phyloP scores from a whole-genome alignment of 2,888 invertebrate genomes.

The Eretmocerus hayati region DNA sequence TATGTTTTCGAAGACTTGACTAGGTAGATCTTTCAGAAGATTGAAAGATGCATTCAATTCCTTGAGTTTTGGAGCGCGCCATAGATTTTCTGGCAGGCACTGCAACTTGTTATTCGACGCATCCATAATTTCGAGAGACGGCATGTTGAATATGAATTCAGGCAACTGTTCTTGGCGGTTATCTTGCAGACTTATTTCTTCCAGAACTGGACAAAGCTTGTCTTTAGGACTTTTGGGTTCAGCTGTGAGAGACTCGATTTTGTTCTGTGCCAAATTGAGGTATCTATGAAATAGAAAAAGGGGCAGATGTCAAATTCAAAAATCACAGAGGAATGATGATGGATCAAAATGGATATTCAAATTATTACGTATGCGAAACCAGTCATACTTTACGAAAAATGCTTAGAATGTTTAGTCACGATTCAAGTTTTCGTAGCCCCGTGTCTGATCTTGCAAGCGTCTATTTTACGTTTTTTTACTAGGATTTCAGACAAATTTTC shows the following conservation, averaged over 20 bases:
- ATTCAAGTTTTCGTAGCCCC: too few species aligned
- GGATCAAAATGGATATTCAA: too few species aligned
- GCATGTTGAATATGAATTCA: conserved; percentile 72
- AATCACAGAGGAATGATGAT: too few species aligned
- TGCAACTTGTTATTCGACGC: conserved; percentile 92
- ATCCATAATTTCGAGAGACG: conserved; percentile 73
- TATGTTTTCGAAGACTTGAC: conserved; percentile 39
- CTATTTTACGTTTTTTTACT: too few species aligned
- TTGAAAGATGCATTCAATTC: conserved; percentile 89
- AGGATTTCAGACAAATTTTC: not conserved
- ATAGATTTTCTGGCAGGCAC: conserved; percentile 73
- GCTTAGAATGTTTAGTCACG: not conserved
- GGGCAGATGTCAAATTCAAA: too few species aligned
- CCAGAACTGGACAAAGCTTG: conserved; percentile 71
- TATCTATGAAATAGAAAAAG: too few species aligned
- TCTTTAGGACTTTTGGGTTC: conserved; percentile 42
- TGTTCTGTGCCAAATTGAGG: conserved; percentile 84
- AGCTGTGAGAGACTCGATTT: conserved; percentile 63
- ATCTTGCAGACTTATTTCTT: conserved; percentile 85
- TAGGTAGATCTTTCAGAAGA: conserved; percentile 68
- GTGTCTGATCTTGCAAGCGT: too few species aligned
- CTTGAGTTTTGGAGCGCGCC: conserved; percentile 77
- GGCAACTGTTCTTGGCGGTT: conserved; percentile 81
- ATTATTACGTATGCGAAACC: too few species aligned
- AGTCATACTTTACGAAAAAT: not conserved